Percentiles rank a stretch among this genome's conserved stretches.
Conservation (phyloP, 2,113 vertebrate species). For the Perccottus glenii region DNA sequence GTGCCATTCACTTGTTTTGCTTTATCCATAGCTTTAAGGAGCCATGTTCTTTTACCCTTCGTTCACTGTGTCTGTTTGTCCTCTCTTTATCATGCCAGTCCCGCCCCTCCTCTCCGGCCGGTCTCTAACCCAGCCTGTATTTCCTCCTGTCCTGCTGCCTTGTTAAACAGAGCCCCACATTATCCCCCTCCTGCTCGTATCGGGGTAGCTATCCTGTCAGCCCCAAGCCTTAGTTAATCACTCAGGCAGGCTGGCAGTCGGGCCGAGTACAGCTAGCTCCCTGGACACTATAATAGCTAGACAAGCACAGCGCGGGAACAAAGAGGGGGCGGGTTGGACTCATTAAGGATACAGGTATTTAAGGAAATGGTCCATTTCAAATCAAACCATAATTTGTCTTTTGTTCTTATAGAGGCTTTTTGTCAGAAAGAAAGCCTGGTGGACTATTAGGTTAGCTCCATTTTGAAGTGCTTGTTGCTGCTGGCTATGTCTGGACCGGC, state of each 20-base stretch:
- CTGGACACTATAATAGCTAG: conserved; percentile 77
- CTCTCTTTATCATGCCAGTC: conserved; percentile 40
- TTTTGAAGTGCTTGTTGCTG: conserved; percentile 34
- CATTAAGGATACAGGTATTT: conserved; percentile 83
- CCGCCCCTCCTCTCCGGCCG: conserved; percentile 7
- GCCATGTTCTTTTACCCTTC: background rate
- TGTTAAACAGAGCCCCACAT: conserved; percentile 78
- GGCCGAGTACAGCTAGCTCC: conserved; percentile 65
- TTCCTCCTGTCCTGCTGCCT: conserved; percentile 58
- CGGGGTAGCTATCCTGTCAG: conserved; percentile 77
- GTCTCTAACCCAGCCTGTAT: conserved; percentile 47
- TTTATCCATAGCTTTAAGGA: background rate
- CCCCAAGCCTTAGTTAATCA: conserved; percentile 83
- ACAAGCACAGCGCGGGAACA: conserved; percentile 59
- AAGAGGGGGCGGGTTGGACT: conserved; percentile 59
- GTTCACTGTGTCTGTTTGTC: conserved; percentile 51
- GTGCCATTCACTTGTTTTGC: background rate
- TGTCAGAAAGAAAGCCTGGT: conserved; percentile 43
- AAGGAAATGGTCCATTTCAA: conserved; percentile 81
- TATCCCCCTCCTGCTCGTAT: conserved; percentile 70
- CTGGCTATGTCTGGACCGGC: conserved; percentile 16
- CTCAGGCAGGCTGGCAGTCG: conserved; percentile 74
- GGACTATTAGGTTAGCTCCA: conserved; percentile 39
- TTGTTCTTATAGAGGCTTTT: conserved; percentile 39
- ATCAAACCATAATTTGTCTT: conserved; percentile 82